Base-by-base conservation (phyloP, 2,797 vertebrate species). In the Helarctos malayanus region DNA sequence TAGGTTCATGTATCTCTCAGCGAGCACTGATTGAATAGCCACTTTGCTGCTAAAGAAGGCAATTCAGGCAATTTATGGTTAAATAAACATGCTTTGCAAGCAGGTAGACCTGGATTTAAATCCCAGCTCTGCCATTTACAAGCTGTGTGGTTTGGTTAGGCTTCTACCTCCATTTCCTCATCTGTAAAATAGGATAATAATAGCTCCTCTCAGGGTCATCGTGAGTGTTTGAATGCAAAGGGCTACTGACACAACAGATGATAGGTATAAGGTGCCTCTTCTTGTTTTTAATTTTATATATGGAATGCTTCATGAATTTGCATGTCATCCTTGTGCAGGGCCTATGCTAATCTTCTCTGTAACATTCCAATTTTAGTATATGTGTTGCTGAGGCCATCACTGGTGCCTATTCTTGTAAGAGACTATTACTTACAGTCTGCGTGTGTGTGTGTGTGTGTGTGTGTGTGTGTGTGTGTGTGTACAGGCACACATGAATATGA, bases 171-270 rank as follows among this genome's bases (percentile, higher is more conserved):
- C 23, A 45, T 84, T 93, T 96, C n/a, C 27, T 91, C 18, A 92
- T 84, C 47, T 96, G 27, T 91, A 68, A 85, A 96, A 88, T n/a
- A 59, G 47, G 10, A 84, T 75, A 73, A 79, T 59, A 69, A 91
- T 35, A 21, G 15, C 54, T 92, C 19, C 23, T 79, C 9, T 56
- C 49, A 61, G 89, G 41, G 47, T 78, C 76, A 78, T 49, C 47
- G 69, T 93, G 45, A 93, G 41, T 75, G 32, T 93, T 59, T 82
- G 19, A 81, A 41, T 79, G 78, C 15, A 57, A 84, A 89, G 10
- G 59, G 13, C 6, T 45, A 25, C 27, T 25, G 47, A 73, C 23
- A 79, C 23, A 45, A 29, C 38, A 76, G 45, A n/a, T 81, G 63
- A 35, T 84, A n/a, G 8, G 32, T 68, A 78, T 23, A 73, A 35